Evolutionary conservation across 2,888 invertebrate species (phyloP).

Genomic region (Acanthosepion esculentum): DNA sequence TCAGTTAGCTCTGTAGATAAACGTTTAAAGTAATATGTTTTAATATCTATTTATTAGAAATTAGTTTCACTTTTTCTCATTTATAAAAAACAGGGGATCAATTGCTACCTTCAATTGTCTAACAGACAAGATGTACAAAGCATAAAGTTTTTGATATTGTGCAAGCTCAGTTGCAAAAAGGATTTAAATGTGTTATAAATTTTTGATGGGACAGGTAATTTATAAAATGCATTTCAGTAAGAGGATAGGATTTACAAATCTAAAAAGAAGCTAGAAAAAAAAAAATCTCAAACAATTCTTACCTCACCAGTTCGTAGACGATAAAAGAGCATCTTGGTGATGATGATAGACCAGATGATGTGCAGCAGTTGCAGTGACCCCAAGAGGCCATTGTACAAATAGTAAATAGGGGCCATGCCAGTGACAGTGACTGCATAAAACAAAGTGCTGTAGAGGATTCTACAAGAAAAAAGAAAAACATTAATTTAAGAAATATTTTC

Average conservation of each 20-base stretch:
- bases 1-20: no score
- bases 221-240: background rate
- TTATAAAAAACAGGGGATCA: no score
- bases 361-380: slow-evolving; percentile 63
- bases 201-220: no score
- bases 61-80: no score
- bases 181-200: no score
- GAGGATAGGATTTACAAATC: background rate
- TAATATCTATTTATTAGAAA: no score
- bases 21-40: no score
- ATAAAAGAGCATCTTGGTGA: slow-evolving; percentile 78
- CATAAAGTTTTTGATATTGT: no score
- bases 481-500: background rate
- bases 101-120: no score
- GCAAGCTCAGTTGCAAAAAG: no score
- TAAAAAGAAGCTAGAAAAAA: background rate
- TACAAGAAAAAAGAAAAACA: slow-evolving; percentile 76
- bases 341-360: slow-evolving; percentile 75
- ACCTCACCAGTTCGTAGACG: slow-evolving; percentile 55
- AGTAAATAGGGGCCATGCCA: slow-evolving; percentile 60
- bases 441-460: slow-evolving; percentile 84
- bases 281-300: background rate
- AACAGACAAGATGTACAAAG: no score
- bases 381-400: slow-evolving; percentile 62
- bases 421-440: slow-evolving; percentile 78